Evolutionary conservation across 2,888 invertebrate species (phyloP), one percentile per base, ranked within the genome.

Genomic region (Ptilodon capucinus): DNA sequence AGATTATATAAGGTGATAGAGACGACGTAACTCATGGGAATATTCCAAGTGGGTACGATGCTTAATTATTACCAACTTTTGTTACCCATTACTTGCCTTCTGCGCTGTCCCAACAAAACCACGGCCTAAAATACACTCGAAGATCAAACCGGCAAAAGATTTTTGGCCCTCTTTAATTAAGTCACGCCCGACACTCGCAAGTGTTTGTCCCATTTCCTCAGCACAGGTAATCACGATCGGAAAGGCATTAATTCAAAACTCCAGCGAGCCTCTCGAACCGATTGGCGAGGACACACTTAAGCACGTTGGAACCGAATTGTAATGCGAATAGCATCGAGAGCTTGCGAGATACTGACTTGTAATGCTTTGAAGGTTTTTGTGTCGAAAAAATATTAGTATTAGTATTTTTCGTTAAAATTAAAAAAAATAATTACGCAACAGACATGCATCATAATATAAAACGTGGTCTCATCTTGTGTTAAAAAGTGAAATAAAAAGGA

Each of bases 191-290:
- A 74, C 63, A 71, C 70, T 66, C n/a, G 71, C 62, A 68, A 70
- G 65, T 72, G 68, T 66, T 38, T 62, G 69, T 68, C 59, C 74
- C 71, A 66, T 69, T 77, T 74, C 66, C 71, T 76, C 66, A 61
- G 71, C 64, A 58, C 74, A 81, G 82, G 81, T 81, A 82, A 84
- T 83, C 81, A 72, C 71, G 80, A 80, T 81, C 69, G 78, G 74
- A 69, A 73, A 74, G 64, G 76, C 80, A 84, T 84, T 82, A 79
- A 82, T 81, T 83, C 83, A 83, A 80, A 83, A 81, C 76, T 81
- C 74, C 62, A 72, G 74, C 70, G 58, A 62, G 63, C 57, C 69
- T 68, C 75, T 78, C 63, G 51, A 69, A 57, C 59, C 54, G 71
- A 76, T 79, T 73, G 74, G 72, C 71, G 73, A 72, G 73, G 72